Evolutionary conservation across 2,888 invertebrate species (phyloP).

Genomic region (Ophion costatus): DNA sequence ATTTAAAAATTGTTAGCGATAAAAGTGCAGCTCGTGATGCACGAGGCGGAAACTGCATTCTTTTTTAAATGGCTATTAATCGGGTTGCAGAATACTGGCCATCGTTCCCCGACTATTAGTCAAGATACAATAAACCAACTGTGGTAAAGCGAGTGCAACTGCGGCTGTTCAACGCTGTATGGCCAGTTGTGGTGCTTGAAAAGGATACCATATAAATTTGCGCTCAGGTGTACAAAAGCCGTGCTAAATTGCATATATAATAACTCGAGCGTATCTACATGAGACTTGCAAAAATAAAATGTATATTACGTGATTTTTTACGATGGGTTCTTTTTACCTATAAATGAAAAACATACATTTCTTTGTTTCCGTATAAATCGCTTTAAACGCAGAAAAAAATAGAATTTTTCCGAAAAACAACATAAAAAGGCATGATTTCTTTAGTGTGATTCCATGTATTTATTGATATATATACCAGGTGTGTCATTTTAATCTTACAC

Average conservation of each 20-base stretch:
- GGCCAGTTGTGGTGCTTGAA: slow-evolving; percentile 1
- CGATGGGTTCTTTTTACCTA: slow-evolving; percentile 8
- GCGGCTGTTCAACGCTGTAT: background rate
- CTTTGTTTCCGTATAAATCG: slow-evolving; percentile 23
- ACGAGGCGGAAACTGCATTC: background rate
- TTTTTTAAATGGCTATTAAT: background rate
- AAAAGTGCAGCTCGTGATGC: background rate
- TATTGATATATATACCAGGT: no score
- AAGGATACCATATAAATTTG: slow-evolving; percentile 41
- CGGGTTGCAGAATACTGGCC: no score
- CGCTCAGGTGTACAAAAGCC: slow-evolving; percentile 10
- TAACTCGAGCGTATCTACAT: slow-evolving; percentile 17
- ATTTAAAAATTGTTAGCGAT: background rate
- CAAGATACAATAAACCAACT: background rate
- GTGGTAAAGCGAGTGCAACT: background rate
- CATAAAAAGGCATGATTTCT: no score
- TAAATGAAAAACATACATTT: slow-evolving; percentile 23
- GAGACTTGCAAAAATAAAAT: slow-evolving; percentile 21
- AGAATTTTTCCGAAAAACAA: no score
- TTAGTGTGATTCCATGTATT: no score
- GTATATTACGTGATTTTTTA: slow-evolving; percentile 7
- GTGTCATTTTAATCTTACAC: no score
- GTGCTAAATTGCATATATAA: slow-evolving; percentile 45
- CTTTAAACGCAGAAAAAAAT: background rate
- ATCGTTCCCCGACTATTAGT: background rate